Evolutionary conservation across 2,888 invertebrate species (phyloP), one percentile per base, ranked within the genome.

Genomic region (Habroteleia sp.): DNA sequence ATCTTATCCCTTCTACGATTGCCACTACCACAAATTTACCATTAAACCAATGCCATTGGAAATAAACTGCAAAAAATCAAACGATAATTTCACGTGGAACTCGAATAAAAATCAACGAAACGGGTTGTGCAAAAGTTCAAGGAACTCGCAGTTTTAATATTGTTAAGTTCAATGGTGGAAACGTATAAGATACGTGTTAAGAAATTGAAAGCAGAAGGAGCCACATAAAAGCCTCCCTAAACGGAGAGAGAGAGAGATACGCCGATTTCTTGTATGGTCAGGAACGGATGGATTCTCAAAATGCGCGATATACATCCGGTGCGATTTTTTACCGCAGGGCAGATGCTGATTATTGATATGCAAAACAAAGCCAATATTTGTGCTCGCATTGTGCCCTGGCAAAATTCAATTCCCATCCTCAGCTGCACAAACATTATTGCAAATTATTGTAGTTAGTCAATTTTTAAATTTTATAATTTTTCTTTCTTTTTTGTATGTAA

Each of bases 131-230:
- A 14, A 37, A 62, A 52, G 69, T 69, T 69, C 69, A 69, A 69
- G 23, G 69, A 60, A 69, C 69, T 23, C 23, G 14, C 48, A 2
- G 7, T 27, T 13, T 42, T 8, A 46, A 75, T 46, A 56, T 56
- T 56, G 72, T 56, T 63, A 63, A 42, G 46, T 44, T 29, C 46
- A 41, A 42, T 63, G 63, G 35, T 63, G 66, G 60, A 71, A 60
- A 71, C 62, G 66, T 66, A 62, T 50, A 27, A 75, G 75, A 62
- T 75, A 71, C 75, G 75, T 75, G 75, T 66, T 71, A 48, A 71
- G 75, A 75, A 75, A 75, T 66, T 66, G 60, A 65, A 75, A 75
- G 71, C 65, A 60, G 74, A 58, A 62, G 52, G 56, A 56, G 74
- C 68, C 42, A 39, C 50, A 58, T 69, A 68, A 65, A 75, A 62